Conservation (phyloP, 2,113 vertebrate genomes). For the Vombatus ursinus region DNA sequence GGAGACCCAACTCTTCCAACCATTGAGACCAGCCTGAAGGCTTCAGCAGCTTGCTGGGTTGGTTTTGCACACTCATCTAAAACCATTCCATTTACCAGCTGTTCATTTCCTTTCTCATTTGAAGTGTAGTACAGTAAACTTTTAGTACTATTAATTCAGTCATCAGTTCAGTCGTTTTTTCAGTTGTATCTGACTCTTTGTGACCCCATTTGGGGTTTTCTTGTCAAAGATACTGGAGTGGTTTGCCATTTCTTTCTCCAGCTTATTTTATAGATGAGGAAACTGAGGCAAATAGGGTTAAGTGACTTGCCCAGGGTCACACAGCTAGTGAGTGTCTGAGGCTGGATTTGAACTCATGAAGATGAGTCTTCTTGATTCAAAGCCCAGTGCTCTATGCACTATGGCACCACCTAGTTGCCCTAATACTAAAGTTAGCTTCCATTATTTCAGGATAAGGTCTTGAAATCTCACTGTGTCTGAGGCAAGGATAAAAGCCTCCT, state of each 20-base stretch:
- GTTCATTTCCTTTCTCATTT: not conserved
- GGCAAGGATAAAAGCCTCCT: not conserved
- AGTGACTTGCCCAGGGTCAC: not conserved
- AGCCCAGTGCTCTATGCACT: not conserved
- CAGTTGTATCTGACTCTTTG: not conserved
- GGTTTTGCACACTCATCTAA: not conserved
- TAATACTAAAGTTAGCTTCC: not conserved
- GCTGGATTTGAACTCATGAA: not conserved
- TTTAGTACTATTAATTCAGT: not conserved
- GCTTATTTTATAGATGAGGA: not conserved
- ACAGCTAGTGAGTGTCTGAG: not conserved
- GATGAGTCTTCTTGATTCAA: not conserved
- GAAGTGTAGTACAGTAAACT: not conserved
- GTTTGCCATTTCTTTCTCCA: not conserved
- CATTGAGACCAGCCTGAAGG: slow-evolving; percentile 1
- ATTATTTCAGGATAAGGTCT: not conserved
- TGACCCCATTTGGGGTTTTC: not conserved
- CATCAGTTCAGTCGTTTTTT: not conserved
- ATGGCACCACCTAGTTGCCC: no score
- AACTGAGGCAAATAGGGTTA: not conserved
- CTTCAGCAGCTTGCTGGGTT: not conserved
- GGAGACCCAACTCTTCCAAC: slow-evolving; percentile 1
- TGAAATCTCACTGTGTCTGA: not conserved
- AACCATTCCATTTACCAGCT: not conserved
- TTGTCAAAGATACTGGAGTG: not conserved